Percentiles rank a stretch among this genome's conserved stretches.
Evolutionary conservation across 92 coral and sea anemone genomes (phyloP).

Genomic region (Porites cylindrica): DNA sequence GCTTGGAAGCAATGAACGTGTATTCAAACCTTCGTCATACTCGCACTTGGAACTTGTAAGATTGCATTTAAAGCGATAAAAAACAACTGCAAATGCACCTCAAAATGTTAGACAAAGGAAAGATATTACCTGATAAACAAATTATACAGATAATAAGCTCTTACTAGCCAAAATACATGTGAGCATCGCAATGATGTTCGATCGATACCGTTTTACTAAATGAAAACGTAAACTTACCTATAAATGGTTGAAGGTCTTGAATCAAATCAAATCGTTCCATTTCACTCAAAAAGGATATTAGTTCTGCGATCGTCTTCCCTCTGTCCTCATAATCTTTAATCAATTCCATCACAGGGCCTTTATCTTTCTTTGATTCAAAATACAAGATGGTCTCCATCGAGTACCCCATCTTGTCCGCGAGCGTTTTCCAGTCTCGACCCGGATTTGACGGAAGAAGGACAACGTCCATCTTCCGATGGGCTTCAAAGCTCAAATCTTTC

Average conservation of each 20-base stretch:
- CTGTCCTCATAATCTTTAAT: slow-evolving; percentile 65
- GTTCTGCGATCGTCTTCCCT: slow-evolving; percentile 57
- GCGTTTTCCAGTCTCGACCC: slow-evolving; percentile 75
- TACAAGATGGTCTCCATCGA: slow-evolving; percentile 52
- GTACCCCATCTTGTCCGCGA: slow-evolving; percentile 84
- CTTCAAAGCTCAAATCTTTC: slow-evolving; percentile 75
- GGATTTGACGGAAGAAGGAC: slow-evolving; percentile 59
- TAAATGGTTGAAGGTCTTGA: slow-evolving; percentile 68
- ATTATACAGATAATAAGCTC: no score
- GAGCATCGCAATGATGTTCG: no score
- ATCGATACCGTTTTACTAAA: no score
- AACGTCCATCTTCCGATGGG: slow-evolving; percentile 65
- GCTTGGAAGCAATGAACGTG: no score
- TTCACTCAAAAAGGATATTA: slow-evolving; percentile 59
- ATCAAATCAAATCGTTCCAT: slow-evolving; percentile 81
- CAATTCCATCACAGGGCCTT: slow-evolving; percentile 69
- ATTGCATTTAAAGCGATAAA: no score
- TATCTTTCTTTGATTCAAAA: slow-evolving; percentile 36
- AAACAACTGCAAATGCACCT: no score
- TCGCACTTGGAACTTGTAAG: no score
- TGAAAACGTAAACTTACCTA: no score
- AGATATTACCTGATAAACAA: no score
- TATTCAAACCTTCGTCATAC: no score
- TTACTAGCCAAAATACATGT: no score
- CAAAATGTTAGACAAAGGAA: no score